These are phyloP conservation scores for Euclidia mi DNA, from an alignment of 2,888 invertebrate genomes.

Conservation along the genomic window DNA sequence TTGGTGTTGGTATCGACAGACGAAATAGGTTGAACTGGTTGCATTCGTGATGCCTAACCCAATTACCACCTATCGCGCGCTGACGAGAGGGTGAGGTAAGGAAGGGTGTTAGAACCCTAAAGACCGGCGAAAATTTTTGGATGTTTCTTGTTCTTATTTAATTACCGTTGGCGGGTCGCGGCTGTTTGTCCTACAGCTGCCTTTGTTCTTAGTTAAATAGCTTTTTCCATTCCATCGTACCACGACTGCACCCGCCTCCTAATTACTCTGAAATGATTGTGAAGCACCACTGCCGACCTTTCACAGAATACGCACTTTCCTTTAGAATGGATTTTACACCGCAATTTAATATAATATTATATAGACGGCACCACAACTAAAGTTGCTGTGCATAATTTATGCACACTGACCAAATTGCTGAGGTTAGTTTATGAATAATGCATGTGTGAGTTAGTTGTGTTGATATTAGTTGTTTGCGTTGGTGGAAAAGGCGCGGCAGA, in stretches of 20 bases:
- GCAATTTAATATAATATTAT: too few relatives aligned
- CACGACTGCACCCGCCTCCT: conserved; percentile 7
- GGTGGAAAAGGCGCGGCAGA: neutral
- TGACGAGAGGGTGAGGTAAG: too few relatives aligned
- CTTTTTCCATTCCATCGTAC: conserved; percentile 8
- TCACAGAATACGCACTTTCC: too few relatives aligned
- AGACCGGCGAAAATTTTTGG: conserved; percentile 43
- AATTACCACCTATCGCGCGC: too few relatives aligned
- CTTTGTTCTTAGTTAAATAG: conserved; percentile 20
- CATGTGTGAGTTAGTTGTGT: conserved; percentile 14
- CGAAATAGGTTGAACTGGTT: too few relatives aligned
- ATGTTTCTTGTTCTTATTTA: conserved; percentile 51
- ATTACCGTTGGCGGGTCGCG: conserved; percentile 32
- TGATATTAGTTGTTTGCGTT: conserved; percentile 6
- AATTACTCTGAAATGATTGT: conserved; percentile 28
- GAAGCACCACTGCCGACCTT: conserved; percentile 1
- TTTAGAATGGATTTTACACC: too few relatives aligned
- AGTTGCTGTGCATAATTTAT: too few relatives aligned
- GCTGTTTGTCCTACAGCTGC: conserved; percentile 27
- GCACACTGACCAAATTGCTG: conserved; percentile 1
- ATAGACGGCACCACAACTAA: too few relatives aligned
- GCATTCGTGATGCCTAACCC: too few relatives aligned
- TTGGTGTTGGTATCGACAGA: too few relatives aligned
- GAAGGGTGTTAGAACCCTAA: too few relatives aligned
- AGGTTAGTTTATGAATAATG: conserved; percentile 14